Percentiles rank a stretch among this genome's conserved stretches.
Evolutionary conservation across 2,113 vertebrate genomes (phyloP).

Genomic region (Neodontobutis hainanensis): DNA sequence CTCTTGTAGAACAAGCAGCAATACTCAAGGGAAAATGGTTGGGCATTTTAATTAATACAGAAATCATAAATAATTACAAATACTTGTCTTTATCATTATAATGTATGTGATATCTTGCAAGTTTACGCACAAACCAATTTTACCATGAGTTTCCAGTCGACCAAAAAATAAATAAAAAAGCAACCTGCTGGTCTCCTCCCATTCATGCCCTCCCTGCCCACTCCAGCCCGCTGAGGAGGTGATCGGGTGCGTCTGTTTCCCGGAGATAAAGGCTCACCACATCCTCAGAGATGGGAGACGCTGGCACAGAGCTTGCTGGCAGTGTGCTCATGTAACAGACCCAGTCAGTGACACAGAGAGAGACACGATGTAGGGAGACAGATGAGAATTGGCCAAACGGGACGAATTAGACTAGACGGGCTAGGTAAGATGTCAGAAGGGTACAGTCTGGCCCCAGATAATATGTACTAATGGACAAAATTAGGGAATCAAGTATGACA

Average conservation of each 20-base stretch:
- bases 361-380: constrained; percentile 20
- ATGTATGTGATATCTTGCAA: neutral
- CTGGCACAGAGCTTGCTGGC: constrained; percentile 68
- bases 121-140: no score
- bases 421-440: constrained; percentile 40
- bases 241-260: constrained; percentile 76
- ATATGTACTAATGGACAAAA: constrained; percentile 10
- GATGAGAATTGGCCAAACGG: constrained; percentile 26
- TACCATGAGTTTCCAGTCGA: no score
- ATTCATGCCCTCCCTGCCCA: constrained; percentile 51
- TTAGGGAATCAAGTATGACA: neutral
- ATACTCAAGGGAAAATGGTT: constrained; percentile 17
- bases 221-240: constrained; percentile 62
- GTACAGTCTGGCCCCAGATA: constrained; percentile 7
- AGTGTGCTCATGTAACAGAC: constrained; percentile 69
- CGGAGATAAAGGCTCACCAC: constrained; percentile 79
- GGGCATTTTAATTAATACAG: constrained; percentile 59
- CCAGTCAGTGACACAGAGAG: constrained; percentile 72
- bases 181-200: constrained; percentile 47
- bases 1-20: constrained; percentile 23
- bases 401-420: constrained; percentile 19
- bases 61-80: constrained; percentile 40
- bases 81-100: constrained; percentile 17
- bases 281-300: constrained; percentile 68
- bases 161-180: constrained; percentile 35